Conservation (phyloP, 2,797 vertebrate genomes). For the Nothura maculosa region DNA sequence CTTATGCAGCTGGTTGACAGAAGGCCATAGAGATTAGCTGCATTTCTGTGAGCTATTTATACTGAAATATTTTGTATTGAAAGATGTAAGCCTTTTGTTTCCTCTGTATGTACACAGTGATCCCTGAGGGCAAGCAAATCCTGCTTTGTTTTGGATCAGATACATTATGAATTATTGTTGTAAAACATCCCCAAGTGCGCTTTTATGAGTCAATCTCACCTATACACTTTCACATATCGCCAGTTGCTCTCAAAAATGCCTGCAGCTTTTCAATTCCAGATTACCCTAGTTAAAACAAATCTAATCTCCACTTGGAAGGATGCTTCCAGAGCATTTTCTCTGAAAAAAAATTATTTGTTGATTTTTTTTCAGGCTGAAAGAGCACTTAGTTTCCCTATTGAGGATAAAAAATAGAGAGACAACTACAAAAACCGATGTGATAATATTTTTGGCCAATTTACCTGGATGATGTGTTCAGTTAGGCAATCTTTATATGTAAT, state of each 20-base stretch:
- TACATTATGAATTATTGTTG: slow-evolving; percentile 9
- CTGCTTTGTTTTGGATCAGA: slow-evolving; percentile 64
- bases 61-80: slow-evolving; percentile 61
- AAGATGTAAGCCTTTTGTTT: slow-evolving; percentile 70
- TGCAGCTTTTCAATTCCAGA: slow-evolving; percentile 3
- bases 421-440: not conserved
- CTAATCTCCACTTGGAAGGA: slow-evolving; percentile 25
- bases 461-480: not conserved
- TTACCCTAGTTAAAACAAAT: not conserved
- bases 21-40: slow-evolving; percentile 50
- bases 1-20: slow-evolving; percentile 50
- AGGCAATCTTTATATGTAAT: not conserved
- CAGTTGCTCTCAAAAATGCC: not conserved
- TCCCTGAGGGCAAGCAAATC: slow-evolving; percentile 51
- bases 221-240: slow-evolving; percentile 5
- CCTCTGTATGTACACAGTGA: slow-evolving; percentile 49
- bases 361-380: not conserved
- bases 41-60: slow-evolving; percentile 58
- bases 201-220: slow-evolving; percentile 60
- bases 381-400: not conserved
- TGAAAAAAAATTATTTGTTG: not conserved
- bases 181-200: not conserved
- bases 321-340: slow-evolving; percentile 44
- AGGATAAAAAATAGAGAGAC: not conserved
- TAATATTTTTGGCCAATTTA: not conserved